These are phyloP conservation scores for Cephalopterus ornatus DNA, from an alignment of 2,113 vertebrate species.

Conservation along the genomic window DNA sequence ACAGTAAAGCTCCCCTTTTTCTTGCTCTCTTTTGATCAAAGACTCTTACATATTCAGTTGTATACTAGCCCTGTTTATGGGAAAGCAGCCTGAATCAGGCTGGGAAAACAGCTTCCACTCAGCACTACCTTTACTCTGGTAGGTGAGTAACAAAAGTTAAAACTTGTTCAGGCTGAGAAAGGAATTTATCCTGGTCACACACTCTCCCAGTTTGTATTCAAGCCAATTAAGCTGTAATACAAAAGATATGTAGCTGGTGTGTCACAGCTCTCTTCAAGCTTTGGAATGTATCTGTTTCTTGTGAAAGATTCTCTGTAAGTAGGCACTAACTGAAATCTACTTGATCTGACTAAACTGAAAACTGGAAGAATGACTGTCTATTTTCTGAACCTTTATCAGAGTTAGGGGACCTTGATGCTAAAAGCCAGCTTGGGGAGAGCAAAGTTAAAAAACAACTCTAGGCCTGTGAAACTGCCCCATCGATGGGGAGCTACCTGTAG, in stretches of 20 bases:
- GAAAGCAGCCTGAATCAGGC: background rate
- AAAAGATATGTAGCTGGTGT: background rate
- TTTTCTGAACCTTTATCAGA: background rate
- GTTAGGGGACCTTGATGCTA: background rate
- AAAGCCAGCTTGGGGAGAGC: background rate
- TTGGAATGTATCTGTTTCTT: background rate
- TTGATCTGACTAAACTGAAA: background rate
- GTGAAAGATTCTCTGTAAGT: background rate
- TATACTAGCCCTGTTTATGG: background rate
- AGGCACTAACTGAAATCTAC: background rate
- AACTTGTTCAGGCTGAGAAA: background rate
- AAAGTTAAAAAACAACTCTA: background rate
- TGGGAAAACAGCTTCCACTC: background rate
- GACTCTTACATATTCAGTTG: background rate
- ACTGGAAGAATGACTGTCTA: background rate
- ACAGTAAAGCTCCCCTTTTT: background rate
- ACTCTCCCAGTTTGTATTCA: background rate
- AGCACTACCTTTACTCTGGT: rapidly evolving
- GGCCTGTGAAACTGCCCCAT: background rate
- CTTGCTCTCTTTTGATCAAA: background rate
- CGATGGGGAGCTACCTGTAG: background rate
- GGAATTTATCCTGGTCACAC: background rate
- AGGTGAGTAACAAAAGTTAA: background rate
- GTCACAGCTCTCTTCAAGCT: background rate
- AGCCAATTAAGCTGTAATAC: background rate